phyloP scores from a whole-genome alignment of 2,888 invertebrate genomes.

The Drosophila dives region DNA sequence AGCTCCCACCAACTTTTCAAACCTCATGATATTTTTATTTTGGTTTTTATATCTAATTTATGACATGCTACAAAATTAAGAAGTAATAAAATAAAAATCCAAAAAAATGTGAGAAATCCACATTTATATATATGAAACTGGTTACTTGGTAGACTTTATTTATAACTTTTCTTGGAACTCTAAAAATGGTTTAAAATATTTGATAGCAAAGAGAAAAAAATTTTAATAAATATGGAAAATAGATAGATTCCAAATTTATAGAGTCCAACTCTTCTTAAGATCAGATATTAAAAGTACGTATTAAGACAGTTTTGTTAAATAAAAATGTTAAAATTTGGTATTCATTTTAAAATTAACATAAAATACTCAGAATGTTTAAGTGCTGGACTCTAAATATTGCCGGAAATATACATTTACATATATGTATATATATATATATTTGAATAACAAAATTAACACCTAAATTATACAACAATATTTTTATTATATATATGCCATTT shows the following conservation, averaged over 20 bases:
- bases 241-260: neutral
- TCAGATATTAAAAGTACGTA: neutral
- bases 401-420: neutral
- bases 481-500: neutral
- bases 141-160: neutral
- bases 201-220: neutral
- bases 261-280: neutral
- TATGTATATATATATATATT: neutral
- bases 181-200: neutral
- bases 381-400: neutral
- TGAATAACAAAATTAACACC: neutral
- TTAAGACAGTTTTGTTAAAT: neutral
- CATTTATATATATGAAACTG: neutral
- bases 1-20: neutral
- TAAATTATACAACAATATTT: neutral
- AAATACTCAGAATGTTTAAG: neutral
- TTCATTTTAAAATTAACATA: neutral
- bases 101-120: neutral
- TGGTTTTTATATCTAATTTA: neutral
- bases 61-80: neutral
- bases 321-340: neutral
- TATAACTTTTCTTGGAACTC: neutral
- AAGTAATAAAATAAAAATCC: neutral
- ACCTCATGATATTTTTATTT: too few relatives aligned
- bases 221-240: neutral